Conservation (phyloP, 2,797 vertebrate species). For the Eulemur coronatus region DNA sequence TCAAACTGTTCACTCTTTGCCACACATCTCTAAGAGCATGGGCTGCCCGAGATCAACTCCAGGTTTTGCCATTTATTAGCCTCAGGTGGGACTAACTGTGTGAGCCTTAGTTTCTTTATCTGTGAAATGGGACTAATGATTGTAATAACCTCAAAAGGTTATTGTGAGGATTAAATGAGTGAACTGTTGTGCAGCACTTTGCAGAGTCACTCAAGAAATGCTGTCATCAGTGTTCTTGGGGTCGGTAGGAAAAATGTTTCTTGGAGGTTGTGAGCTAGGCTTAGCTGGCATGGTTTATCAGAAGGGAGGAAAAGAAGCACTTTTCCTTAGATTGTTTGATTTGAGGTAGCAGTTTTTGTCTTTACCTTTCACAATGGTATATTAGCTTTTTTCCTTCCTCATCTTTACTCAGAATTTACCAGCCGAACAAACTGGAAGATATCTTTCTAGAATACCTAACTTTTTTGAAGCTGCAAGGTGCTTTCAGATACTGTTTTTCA, state of each 20-base stretch:
- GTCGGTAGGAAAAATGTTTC: background rate
- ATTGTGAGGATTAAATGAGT: background rate
- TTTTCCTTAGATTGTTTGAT: background rate
- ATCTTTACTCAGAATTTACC: background rate
- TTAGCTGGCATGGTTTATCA: background rate
- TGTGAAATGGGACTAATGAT: background rate
- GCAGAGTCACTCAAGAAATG: background rate
- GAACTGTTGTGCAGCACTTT: background rate
- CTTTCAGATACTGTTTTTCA: conserved; percentile 48
- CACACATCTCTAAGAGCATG: background rate
- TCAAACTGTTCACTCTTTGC: background rate
- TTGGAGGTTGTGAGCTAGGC: background rate
- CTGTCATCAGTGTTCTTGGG: background rate
- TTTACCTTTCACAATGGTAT: background rate
- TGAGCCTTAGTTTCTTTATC: background rate
- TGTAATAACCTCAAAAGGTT: background rate
- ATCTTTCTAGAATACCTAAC: background rate
- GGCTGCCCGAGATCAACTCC: background rate
- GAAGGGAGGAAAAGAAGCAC: background rate
- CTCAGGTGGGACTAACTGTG: background rate
- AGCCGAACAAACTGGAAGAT: background rate
- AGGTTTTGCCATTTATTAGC: background rate
- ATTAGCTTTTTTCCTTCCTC: background rate
- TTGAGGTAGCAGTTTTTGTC: background rate
- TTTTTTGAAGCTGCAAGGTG: background rate